phyloP scores from a whole-genome alignment of 2,888 invertebrate species.

The Clostera curtula region DNA sequence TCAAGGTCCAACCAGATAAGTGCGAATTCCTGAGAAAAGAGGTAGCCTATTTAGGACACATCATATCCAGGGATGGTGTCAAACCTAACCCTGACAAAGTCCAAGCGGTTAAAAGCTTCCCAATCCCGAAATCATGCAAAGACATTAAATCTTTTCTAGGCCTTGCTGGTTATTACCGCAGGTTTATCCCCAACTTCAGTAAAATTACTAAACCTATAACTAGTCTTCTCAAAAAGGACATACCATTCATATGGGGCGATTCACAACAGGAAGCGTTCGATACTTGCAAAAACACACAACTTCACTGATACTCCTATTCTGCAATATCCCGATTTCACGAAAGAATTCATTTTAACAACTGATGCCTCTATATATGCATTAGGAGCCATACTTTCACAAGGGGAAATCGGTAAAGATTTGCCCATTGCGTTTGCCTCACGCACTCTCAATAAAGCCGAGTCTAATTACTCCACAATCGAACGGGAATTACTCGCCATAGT shows the following conservation, averaged over 20 bases:
- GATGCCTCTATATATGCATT: slow-evolving; percentile 1
- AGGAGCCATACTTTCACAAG: slow-evolving; percentile 1
- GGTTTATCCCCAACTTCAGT: slow-evolving; percentile 1
- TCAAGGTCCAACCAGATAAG: slow-evolving; percentile 4
- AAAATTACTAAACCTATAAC: slow-evolving; percentile 2
- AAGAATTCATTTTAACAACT: slow-evolving; percentile 1
- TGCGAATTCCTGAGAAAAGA: slow-evolving; percentile 3
- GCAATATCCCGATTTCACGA: neutral
- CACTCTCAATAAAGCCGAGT: neutral
- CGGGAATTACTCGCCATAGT: neutral
- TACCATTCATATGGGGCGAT: neutral
- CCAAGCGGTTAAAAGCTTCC: neutral
- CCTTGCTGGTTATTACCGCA: slow-evolving; percentile 1
- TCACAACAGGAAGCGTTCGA: neutral
- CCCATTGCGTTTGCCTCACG: neutral
- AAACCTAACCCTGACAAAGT: slow-evolving; percentile 4
- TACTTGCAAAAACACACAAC: slow-evolving; percentile 1
- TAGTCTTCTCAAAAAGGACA: neutral
- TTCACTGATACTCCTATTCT: neutral
- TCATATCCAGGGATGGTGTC: neutral
- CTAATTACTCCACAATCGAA: neutral
- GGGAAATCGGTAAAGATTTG: neutral
- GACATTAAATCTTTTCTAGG: slow-evolving; percentile 4
- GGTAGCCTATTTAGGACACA: slow-evolving; percentile 2
- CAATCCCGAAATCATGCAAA: neutral